Evolutionary conservation across 2,113 vertebrate genomes (phyloP).

Genomic region (Grallaria varia): DNA sequence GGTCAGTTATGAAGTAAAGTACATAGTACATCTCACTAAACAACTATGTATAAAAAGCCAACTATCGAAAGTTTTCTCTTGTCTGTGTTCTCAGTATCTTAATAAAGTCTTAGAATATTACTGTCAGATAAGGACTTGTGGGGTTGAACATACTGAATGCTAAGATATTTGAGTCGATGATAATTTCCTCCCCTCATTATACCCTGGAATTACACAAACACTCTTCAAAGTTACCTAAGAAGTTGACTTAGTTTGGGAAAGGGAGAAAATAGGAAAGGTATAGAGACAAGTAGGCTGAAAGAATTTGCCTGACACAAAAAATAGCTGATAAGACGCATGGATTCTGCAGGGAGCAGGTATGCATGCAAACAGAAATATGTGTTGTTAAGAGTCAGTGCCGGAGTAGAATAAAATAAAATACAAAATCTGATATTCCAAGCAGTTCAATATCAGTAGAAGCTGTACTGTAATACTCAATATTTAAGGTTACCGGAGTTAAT

Average conservation of each 20-base stretch:
- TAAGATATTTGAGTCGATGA: neutral
- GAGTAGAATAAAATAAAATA: neutral
- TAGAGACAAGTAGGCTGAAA: neutral
- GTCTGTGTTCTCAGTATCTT: neutral
- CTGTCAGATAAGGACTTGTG: neutral
- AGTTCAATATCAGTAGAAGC: neutral
- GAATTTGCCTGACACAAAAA: neutral
- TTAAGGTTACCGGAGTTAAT: neutral
- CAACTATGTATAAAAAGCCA: neutral
- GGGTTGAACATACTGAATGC: neutral
- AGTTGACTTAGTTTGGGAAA: neutral
- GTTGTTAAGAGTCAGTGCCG: neutral
- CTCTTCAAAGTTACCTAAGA: neutral
- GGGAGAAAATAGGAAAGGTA: neutral
- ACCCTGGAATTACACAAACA: neutral
- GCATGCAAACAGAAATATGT: neutral
- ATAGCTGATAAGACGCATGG: neutral
- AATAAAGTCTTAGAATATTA: neutral
- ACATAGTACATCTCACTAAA: neutral
- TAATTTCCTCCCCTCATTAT: neutral
- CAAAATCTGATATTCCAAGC: neutral
- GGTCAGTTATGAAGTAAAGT: neutral
- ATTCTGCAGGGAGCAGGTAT: neutral
- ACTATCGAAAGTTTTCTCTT: neutral
- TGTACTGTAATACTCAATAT: neutral